phyloP scores from a whole-genome alignment of 2,888 invertebrate genomes.

The Oxyteleia sp. region DNA sequence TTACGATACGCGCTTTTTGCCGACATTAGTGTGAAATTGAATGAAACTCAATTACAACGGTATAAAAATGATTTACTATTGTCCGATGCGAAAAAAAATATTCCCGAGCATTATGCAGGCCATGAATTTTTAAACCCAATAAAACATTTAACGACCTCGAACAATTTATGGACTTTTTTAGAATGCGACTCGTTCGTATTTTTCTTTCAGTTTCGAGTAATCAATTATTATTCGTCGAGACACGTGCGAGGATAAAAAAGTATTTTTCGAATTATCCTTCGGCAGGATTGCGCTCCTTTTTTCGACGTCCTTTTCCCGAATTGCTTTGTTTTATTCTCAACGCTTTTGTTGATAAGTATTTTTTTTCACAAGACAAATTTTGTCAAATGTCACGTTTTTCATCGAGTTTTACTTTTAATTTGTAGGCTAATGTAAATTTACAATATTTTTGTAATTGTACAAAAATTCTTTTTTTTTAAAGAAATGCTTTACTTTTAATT shows the following conservation, averaged over 20 bases:
- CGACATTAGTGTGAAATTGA: conserved; percentile 4
- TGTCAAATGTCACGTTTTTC: too few species aligned
- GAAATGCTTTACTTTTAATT: too few species aligned
- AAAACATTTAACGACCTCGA: conserved; percentile 17
- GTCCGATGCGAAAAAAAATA: conserved; percentile 1
- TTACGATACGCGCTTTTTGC: conserved; percentile 18
- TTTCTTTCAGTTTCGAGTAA: background rate
- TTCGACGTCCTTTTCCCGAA: too few species aligned
- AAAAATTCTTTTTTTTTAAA: too few species aligned
- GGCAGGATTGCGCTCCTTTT: too few species aligned
- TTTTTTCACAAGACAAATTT: too few species aligned
- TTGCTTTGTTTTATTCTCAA: too few species aligned
- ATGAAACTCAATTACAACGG: conserved; percentile 24
- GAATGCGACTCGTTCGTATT: conserved; percentile 8
- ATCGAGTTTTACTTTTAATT: too few species aligned
- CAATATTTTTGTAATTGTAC: too few species aligned
- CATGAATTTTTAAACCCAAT: conserved; percentile 23
- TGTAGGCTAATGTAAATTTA: too few species aligned
- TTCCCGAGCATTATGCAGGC: background rate
- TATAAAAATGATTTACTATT: conserved; percentile 19
- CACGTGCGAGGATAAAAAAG: background rate
- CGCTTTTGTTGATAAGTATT: too few species aligned
- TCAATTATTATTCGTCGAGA: background rate
- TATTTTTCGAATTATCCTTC: background rate
- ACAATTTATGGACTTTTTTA: conserved; percentile 2